phyloP scores from a whole-genome alignment of 2,113 vertebrate species.

The Epinephelus cyanopodus region DNA sequence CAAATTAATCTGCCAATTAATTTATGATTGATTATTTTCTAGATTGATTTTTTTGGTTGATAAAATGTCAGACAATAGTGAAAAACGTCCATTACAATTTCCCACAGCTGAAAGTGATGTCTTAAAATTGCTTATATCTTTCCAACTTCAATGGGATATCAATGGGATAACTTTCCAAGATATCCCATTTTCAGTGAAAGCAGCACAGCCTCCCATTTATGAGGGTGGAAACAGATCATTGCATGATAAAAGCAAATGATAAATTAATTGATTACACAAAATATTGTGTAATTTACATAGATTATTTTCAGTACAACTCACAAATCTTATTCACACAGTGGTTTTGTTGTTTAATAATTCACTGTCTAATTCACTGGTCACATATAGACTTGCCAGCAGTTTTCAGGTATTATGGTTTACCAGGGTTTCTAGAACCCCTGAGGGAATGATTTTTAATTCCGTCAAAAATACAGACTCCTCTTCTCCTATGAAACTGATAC shows the following conservation, averaged over 20 bases:
- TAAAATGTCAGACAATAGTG: conserved; percentile 15
- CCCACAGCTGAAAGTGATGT: not conserved
- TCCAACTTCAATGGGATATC: too few species aligned
- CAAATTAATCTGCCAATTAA: conserved; percentile 24
- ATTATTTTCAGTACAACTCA: not conserved
- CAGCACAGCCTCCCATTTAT: too few species aligned
- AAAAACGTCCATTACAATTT: conserved; percentile 4
- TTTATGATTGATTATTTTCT: conserved; percentile 14
- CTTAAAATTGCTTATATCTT: not conserved
- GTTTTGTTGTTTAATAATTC: not conserved
- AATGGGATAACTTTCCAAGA: too few species aligned
- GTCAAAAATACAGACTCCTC: too few species aligned
- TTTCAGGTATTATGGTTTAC: too few species aligned
- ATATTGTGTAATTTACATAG: not conserved
- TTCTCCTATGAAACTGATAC: too few species aligned
- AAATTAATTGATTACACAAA: not conserved
- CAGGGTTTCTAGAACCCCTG: too few species aligned
- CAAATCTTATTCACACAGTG: not conserved
- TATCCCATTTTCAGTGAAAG: not conserved
- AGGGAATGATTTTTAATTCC: too few species aligned
- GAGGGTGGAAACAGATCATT: not conserved
- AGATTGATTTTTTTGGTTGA: not conserved
- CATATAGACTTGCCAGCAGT: too few species aligned
- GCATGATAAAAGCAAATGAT: not conserved
- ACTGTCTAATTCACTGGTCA: not conserved